Conservation (phyloP, 2,888 invertebrate genomes). For the Drosophila neotestacea region DNA sequence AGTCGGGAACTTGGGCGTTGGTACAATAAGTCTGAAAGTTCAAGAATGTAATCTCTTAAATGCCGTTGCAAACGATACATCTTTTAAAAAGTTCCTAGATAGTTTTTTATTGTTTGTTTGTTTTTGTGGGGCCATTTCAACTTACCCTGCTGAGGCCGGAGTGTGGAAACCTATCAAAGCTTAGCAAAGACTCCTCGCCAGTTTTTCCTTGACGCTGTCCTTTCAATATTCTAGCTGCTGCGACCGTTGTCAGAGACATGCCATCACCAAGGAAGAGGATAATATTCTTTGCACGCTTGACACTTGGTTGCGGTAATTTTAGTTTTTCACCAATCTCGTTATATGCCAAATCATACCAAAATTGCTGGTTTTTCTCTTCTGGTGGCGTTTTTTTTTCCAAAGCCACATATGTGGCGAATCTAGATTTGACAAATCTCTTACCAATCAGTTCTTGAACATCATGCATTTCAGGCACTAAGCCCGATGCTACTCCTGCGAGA, state of each 20-base stretch:
- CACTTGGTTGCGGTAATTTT: conserved; percentile 57
- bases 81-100: too few species aligned
- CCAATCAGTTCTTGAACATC: too few species aligned
- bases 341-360: conserved; percentile 69
- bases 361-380: conserved; percentile 65
- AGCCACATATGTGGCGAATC: too few species aligned
- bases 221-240: conserved; percentile 88
- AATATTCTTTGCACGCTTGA: conserved; percentile 73
- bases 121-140: neutral
- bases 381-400: conserved; percentile 56
- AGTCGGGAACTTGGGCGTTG: conserved; percentile 68
- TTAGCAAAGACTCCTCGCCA: conserved; percentile 88
- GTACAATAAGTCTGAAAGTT: conserved; percentile 54
- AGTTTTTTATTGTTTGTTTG: too few species aligned
- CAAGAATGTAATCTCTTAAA: too few species aligned
- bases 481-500: too few species aligned
- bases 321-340: conserved; percentile 57
- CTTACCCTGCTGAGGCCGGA: conserved; percentile 88
- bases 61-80: too few species aligned
- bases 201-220: conserved; percentile 87
- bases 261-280: conserved; percentile 87
- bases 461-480: too few species aligned
- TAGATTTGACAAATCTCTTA: too few species aligned
- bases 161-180: conserved; percentile 88
- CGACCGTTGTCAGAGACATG: conserved; percentile 89